Evolutionary conservation across 1,140 invertebrate genomes (phyloP).

Genomic region (Cyclina sinensis): DNA sequence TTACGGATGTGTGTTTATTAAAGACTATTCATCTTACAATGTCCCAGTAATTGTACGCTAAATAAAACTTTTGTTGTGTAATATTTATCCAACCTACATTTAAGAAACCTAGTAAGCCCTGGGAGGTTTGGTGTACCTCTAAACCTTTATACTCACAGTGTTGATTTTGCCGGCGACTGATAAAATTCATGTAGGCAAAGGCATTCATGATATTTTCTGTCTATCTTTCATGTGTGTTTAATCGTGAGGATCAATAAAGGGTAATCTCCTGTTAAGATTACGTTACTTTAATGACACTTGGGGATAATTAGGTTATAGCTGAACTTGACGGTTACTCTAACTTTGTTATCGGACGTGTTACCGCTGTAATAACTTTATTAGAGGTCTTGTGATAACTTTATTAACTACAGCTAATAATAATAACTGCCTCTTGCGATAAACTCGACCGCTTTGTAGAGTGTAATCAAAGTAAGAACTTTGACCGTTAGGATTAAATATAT

Average conservation of each 20-base stretch:
- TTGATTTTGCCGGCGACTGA: background rate
- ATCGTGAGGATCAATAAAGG: background rate
- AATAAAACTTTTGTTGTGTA: too few species aligned
- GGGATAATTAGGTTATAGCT: background rate
- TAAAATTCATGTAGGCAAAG: background rate
- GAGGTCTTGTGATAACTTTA: too few species aligned
- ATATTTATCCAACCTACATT: background rate
- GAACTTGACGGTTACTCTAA: background rate
- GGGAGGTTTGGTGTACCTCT: background rate
- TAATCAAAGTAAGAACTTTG: too few species aligned
- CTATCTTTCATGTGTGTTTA: background rate
- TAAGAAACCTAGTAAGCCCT: background rate
- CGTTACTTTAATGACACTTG: background rate
- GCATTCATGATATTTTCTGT: background rate
- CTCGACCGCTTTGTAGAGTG: too few species aligned
- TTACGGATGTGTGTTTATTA: too few species aligned
- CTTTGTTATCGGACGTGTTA: too few species aligned
- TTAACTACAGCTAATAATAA: too few species aligned
- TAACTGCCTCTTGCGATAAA: too few species aligned
- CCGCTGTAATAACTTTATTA: too few species aligned
- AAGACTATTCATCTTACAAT: too few species aligned
- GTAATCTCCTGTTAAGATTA: background rate
- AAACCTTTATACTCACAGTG: background rate
- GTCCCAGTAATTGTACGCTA: too few species aligned
- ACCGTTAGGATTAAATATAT: too few species aligned